These are phyloP conservation scores for Netelia fuscicornis DNA, from an alignment of 2,888 invertebrate species.

Conservation along the genomic window DNA sequence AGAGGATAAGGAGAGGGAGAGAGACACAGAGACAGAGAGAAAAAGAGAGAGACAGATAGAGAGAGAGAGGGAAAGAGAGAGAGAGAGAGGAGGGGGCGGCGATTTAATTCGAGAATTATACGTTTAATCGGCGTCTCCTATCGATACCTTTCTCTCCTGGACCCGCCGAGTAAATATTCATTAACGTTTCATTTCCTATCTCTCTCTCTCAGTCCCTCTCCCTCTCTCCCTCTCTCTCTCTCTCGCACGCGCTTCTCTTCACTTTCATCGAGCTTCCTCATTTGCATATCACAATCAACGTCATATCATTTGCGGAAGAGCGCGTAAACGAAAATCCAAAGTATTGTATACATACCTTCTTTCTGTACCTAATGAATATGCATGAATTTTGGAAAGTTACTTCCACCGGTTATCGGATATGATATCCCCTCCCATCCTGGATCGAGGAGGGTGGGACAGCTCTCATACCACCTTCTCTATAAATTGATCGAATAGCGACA, in stretches of 20 bases:
- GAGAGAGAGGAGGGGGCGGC: slow-evolving; percentile 45
- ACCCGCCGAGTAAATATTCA: slow-evolving; percentile 82
- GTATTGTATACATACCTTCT: too few relatives aligned
- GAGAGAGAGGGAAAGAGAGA: slow-evolving; percentile 27
- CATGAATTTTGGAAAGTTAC: too few relatives aligned
- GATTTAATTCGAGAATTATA: slow-evolving; percentile 84
- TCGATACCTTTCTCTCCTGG: slow-evolving; percentile 75
- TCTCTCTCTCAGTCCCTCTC: slow-evolving; percentile 16
- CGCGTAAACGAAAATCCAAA: slow-evolving; percentile 21
- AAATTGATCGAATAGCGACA: too few relatives aligned
- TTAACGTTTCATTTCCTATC: slow-evolving; percentile 76
- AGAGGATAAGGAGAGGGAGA: slow-evolving; percentile 38
- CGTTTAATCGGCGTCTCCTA: slow-evolving; percentile 81
- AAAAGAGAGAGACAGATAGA: slow-evolving; percentile 5
- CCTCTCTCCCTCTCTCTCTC: slow-evolving; percentile 53
- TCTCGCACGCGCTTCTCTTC: neutral
- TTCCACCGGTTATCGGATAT: too few relatives aligned
- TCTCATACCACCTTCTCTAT: too few relatives aligned
- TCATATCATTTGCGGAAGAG: slow-evolving; percentile 80
- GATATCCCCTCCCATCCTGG: too few relatives aligned
- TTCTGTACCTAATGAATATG: too few relatives aligned
- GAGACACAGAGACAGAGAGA: slow-evolving; percentile 33
- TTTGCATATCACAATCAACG: slow-evolving; percentile 83
- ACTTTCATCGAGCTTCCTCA: slow-evolving; percentile 57
- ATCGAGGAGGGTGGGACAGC: too few relatives aligned